phyloP scores from a whole-genome alignment of 2,888 invertebrate species.

The Nasonovia ribisnigri region DNA sequence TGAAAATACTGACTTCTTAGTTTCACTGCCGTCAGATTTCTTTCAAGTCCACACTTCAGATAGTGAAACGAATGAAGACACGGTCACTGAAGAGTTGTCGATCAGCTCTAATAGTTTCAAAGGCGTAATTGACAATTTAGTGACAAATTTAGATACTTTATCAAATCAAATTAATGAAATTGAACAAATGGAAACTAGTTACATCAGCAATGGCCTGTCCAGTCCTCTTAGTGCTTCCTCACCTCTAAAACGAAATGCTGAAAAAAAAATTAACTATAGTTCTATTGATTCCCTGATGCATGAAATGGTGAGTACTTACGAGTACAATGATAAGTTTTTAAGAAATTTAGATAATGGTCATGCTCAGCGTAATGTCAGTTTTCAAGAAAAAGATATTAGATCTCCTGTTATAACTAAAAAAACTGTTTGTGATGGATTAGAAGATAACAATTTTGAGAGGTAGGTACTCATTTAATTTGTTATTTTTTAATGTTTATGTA shows the following conservation, averaged over 20 bases:
- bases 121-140: slow-evolving; percentile 59
- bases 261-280: slow-evolving; percentile 32
- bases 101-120: slow-evolving; percentile 52
- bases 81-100: slow-evolving; percentile 39
- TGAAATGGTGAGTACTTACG: slow-evolving; percentile 56
- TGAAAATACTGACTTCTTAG: slow-evolving; percentile 60
- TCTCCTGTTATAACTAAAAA: neutral
- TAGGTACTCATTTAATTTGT: neutral
- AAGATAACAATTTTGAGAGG: slow-evolving; percentile 49
- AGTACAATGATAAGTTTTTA: slow-evolving; percentile 49
- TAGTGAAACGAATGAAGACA: slow-evolving; percentile 40
- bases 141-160: slow-evolving; percentile 52
- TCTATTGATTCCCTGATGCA: slow-evolving; percentile 48
- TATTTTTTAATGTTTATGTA: neutral
- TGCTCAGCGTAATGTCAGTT: slow-evolving; percentile 18
- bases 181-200: slow-evolving; percentile 59
- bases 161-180: slow-evolving; percentile 52
- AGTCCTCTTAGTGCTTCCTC: slow-evolving; percentile 60
- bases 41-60: slow-evolving; percentile 64
- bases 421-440: neutral
- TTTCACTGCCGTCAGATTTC: slow-evolving; percentile 54
- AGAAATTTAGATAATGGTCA: slow-evolving; percentile 22
- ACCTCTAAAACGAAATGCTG: slow-evolving; percentile 32
- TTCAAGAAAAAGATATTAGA: slow-evolving; percentile 21
- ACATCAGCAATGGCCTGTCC: slow-evolving; percentile 38